Conservation (phyloP, 2,113 vertebrate species). For the Pluvialis apricaria region DNA sequence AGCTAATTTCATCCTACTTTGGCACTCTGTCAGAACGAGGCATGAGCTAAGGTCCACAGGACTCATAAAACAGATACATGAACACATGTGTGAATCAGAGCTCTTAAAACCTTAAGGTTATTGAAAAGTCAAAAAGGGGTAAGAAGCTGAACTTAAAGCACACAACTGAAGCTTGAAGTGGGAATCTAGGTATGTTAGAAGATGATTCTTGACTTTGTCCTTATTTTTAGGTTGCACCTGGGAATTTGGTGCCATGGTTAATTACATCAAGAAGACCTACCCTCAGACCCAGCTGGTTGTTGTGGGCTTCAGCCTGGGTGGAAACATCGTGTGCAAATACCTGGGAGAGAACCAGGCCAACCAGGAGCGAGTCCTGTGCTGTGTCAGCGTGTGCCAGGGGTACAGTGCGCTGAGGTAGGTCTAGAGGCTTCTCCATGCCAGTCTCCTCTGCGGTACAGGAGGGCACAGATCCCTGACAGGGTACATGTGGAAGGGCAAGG, state of each 20-base stretch:
- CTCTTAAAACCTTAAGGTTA: background rate
- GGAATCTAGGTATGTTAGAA: background rate
- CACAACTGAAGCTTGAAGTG: background rate
- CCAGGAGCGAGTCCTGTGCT: conserved; percentile 93
- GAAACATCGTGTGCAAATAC: conserved; percentile 98
- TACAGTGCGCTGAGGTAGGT: conserved; percentile 94
- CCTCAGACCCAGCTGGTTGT: conserved; percentile 89
- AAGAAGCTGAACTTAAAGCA: background rate
- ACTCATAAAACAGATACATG: background rate
- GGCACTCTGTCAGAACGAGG: background rate
- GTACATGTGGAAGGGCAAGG: background rate
- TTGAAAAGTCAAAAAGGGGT: background rate
- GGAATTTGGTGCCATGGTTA: conserved; percentile 96
- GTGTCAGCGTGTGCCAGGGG: conserved; percentile 94
- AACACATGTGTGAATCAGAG: background rate
- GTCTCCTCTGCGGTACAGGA: background rate
- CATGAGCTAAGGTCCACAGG: background rate
- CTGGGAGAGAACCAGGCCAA: conserved; percentile 89
- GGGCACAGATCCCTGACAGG: background rate
- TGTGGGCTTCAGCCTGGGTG: conserved; percentile 95
- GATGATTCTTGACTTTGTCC: background rate
- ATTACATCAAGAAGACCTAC: conserved; percentile 88
- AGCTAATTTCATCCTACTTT: background rate
- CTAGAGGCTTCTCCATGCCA: background rate
- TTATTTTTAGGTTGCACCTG: conserved; percentile 89